phyloP scores from a whole-genome alignment of 1,140 invertebrate genomes.

The Brachionus paranguensis region DNA sequence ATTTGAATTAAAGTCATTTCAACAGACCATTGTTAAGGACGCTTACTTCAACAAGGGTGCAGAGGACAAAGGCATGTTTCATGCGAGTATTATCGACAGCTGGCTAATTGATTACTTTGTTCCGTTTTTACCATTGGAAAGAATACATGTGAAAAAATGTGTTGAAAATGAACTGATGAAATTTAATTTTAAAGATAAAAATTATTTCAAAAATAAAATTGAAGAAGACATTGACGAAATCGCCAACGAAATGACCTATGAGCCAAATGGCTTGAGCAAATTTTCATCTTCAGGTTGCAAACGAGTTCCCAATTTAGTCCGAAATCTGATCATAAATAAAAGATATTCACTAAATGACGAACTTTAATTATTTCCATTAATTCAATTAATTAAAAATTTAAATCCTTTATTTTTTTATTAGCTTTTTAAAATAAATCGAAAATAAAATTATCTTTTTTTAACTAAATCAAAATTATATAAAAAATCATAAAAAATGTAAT shows the following conservation, averaged over 20 bases:
- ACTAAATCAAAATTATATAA: not conserved
- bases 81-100: slow-evolving; percentile 70
- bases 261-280: slow-evolving; percentile 52
- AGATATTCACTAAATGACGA: slow-evolving; percentile 10
- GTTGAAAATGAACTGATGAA: slow-evolving; percentile 53
- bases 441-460: not conserved
- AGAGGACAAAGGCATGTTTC: slow-evolving; percentile 65
- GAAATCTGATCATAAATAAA: slow-evolving; percentile 19
- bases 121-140: slow-evolving; percentile 85
- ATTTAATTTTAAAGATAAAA: not conserved
- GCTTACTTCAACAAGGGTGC: slow-evolving; percentile 67
- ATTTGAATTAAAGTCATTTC: slow-evolving; percentile 65
- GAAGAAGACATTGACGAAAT: slow-evolving; percentile 41
- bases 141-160: slow-evolving; percentile 72
- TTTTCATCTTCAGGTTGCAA: slow-evolving; percentile 60
- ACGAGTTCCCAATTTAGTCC: slow-evolving; percentile 55
- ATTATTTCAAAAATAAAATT: not conserved
- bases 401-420: not conserved
- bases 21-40: slow-evolving; percentile 65
- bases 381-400: not conserved
- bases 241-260: slow-evolving; percentile 54
- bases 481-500: not conserved
- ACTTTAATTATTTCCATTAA: not conserved
- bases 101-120: slow-evolving; percentile 84
- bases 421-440: not conserved